Evolutionary conservation across 2,797 vertebrate genomes (phyloP).

Genomic region (Malurus leucopterus): DNA sequence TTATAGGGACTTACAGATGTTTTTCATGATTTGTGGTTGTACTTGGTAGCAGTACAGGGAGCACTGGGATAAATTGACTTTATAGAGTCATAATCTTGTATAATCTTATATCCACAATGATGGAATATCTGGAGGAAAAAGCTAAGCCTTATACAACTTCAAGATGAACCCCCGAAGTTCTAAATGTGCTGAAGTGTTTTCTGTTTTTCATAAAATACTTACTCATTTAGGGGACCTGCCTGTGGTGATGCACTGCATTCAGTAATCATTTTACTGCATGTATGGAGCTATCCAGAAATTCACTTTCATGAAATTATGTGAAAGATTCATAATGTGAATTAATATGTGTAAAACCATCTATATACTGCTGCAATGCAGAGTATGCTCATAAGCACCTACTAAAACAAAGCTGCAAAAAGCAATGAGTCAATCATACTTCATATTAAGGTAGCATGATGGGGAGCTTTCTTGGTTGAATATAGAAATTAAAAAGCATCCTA

Average conservation of each 20-base stretch:
- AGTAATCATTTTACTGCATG: not conserved
- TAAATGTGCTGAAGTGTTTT: not conserved
- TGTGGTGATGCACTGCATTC: not conserved
- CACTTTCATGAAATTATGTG: not conserved
- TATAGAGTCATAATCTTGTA: slow-evolving; percentile 5
- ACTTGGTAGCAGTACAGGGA: slow-evolving; percentile 29
- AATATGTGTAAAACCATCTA: not conserved
- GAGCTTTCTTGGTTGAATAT: not conserved
- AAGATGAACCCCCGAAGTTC: not conserved
- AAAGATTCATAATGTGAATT: not conserved
- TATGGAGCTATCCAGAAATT: not conserved
- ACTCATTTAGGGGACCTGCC: not conserved
- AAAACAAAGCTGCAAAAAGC: not conserved
- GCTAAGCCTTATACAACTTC: not conserved
- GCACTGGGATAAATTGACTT: not conserved
- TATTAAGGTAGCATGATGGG: not conserved
- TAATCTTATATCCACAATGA: not conserved
- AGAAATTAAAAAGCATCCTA: not conserved
- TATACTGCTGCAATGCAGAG: not conserved
- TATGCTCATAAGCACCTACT: not conserved
- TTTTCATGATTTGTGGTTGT: slow-evolving; percentile 53
- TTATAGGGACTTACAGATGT: slow-evolving; percentile 61
- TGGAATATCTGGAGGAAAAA: not conserved
- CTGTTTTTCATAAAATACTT: not conserved
- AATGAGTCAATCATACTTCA: not conserved